Evolutionary conservation across 2,888 invertebrate genomes (phyloP).

Genomic region (Caenorhabditis zanzibari): DNA sequence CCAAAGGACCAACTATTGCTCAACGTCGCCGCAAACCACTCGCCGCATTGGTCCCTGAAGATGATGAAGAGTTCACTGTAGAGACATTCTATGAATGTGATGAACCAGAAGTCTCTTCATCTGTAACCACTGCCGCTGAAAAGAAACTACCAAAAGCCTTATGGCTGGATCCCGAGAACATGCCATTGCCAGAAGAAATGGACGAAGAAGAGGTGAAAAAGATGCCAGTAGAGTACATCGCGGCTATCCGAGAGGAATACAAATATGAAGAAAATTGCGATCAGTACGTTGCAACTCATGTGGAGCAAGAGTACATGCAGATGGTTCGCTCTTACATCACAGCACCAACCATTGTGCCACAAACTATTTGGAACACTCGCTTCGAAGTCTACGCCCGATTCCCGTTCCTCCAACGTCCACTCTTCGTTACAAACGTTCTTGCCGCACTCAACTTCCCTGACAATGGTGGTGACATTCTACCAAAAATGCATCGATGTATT

Average conservation of each 20-base stretch:
- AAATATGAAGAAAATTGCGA: background rate
- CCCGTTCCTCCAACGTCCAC: constrained; percentile 41
- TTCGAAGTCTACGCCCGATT: constrained; percentile 48
- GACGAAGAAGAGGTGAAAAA: background rate
- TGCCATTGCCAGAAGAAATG: constrained; percentile 3
- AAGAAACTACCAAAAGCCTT: background rate
- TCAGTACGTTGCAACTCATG: background rate
- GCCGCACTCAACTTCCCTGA: background rate
- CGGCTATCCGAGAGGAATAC: background rate
- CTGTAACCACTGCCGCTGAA: background rate
- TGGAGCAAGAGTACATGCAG: background rate
- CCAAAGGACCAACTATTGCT: background rate
- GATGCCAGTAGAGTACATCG: constrained; percentile 35
- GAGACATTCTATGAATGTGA: background rate
- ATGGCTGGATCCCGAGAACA: constrained; percentile 37
- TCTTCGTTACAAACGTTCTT: constrained; percentile 26
- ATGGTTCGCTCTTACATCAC: constrained; percentile 2
- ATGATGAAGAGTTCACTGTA: background rate
- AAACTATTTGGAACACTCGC: background rate
- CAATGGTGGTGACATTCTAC: background rate
- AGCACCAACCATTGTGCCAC: background rate
- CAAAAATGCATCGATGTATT: background rate
- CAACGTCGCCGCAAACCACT: background rate
- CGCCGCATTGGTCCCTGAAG: background rate
- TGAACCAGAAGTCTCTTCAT: constrained; percentile 13